Conservation (phyloP, 2,797 vertebrate species). For the Poeciliopsis presidionis region DNA sequence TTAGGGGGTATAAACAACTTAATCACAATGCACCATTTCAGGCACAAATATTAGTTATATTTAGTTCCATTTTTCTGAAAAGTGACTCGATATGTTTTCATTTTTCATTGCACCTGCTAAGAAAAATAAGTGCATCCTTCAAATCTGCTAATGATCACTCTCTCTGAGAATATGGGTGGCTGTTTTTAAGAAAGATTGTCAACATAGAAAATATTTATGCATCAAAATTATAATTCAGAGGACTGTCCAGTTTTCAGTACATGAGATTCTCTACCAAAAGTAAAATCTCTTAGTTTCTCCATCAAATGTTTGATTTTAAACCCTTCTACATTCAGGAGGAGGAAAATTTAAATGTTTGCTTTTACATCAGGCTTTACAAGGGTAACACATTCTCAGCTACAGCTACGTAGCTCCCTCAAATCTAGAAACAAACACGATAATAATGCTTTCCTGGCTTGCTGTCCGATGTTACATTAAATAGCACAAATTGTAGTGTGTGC, state of each 20-base stretch:
- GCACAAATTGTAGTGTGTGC: slow-evolving; percentile 33
- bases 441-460: not conserved
- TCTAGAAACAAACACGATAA: not conserved
- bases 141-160: not conserved
- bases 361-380: not conserved
- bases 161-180: not conserved
- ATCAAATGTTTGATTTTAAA: not conserved
- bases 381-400: not conserved
- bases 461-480: not conserved
- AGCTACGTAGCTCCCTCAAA: not conserved
- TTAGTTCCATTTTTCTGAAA: not conserved
- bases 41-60: slow-evolving; percentile 5
- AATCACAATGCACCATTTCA: slow-evolving; percentile 45
- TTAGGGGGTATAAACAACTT: slow-evolving; percentile 70
- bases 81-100: not conserved
- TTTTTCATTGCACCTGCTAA: not conserved
- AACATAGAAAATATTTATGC: not conserved
- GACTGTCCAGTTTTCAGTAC: not conserved
- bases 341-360: not conserved
- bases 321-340: not conserved
- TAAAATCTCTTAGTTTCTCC: not conserved
- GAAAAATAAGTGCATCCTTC: not conserved
- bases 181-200: not conserved
- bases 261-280: not conserved
- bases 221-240: not conserved